Percentiles rank a stretch among this genome's conserved stretches.
Evolutionary conservation across 37 sponge, comb jelly and placozoan genomes (phyloP).

Genomic region (Spongia lamella): DNA sequence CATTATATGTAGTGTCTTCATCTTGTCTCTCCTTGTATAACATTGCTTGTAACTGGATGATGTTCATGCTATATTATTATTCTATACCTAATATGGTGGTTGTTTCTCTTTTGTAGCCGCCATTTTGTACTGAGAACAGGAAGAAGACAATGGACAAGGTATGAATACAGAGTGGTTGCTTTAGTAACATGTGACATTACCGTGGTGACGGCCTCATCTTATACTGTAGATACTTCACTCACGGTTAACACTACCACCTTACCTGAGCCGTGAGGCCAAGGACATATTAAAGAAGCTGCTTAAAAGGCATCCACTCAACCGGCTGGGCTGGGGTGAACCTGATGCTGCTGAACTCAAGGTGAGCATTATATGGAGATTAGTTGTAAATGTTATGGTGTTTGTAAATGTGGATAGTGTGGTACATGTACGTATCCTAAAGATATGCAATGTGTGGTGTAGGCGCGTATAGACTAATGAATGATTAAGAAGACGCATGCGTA

Average conservation of each 20-base stretch:
- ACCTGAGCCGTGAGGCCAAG: slow-evolving; percentile 80
- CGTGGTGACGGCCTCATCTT: slow-evolving; percentile 61
- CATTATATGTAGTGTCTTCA: too few relatives aligned
- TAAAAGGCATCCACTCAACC: slow-evolving; percentile 74
- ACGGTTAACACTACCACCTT: slow-evolving; percentile 76
- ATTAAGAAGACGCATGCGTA: too few relatives aligned
- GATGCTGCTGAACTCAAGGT: slow-evolving; percentile 90
- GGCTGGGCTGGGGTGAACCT: slow-evolving; percentile 70
- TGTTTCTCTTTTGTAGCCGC: slow-evolving; percentile 69
- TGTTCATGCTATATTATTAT: too few relatives aligned
- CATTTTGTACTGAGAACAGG: slow-evolving; percentile 95
- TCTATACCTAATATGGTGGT: background rate
- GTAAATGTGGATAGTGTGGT: slow-evolving; percentile 2
- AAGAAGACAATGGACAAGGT: slow-evolving; percentile 96
- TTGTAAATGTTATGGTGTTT: too few relatives aligned
- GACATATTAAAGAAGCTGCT: slow-evolving; percentile 83
- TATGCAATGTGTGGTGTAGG: too few relatives aligned
- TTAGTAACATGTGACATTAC: too few relatives aligned
- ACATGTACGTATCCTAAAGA: too few relatives aligned
- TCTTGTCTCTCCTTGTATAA: too few relatives aligned
- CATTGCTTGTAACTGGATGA: too few relatives aligned
- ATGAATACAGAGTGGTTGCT: background rate
- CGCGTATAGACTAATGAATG: too few relatives aligned
- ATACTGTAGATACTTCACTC: slow-evolving; percentile 49
- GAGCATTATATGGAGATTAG: background rate